Conservation (phyloP, 1,140 invertebrate species). For the Spodoptera litura region DNA sequence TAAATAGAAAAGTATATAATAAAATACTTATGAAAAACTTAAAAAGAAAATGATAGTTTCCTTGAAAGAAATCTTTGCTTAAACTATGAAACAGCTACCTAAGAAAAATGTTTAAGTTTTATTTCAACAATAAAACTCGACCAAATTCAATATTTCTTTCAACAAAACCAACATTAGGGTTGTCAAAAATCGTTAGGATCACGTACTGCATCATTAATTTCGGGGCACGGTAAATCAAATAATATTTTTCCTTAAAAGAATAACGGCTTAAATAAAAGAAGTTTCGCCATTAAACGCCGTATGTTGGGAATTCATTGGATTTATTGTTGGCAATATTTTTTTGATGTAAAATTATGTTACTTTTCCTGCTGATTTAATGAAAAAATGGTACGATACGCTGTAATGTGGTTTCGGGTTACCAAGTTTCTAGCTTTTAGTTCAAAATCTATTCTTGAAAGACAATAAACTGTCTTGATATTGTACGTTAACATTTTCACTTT, state of each 20-base stretch:
- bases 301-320: conserved; percentile 16
- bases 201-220: conserved; percentile 22
- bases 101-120: background rate
- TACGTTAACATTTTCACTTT: background rate
- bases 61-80: background rate
- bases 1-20: no score
- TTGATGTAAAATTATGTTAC: conserved; percentile 17
- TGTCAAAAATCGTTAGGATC: conserved; percentile 5
- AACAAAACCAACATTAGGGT: conserved; percentile 15
- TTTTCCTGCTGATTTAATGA: conserved; percentile 4
- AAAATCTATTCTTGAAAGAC: background rate
- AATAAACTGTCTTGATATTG: background rate
- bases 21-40: no score
- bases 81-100: background rate
- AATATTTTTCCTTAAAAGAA: conserved; percentile 28
- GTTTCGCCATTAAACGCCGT: conserved; percentile 28
- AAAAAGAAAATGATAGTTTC: background rate
- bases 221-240: conserved; percentile 10
- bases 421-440: no score
- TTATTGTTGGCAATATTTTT: conserved; percentile 12
- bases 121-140: background rate
- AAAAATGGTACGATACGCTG: background rate
- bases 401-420: background rate
- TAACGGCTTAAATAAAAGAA: conserved; percentile 29
- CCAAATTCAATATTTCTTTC: conserved; percentile 8